Evolutionary conservation across 1,140 invertebrate species (phyloP), one percentile per base, ranked within the genome.

Genomic region (Drosophila willistoni): DNA sequence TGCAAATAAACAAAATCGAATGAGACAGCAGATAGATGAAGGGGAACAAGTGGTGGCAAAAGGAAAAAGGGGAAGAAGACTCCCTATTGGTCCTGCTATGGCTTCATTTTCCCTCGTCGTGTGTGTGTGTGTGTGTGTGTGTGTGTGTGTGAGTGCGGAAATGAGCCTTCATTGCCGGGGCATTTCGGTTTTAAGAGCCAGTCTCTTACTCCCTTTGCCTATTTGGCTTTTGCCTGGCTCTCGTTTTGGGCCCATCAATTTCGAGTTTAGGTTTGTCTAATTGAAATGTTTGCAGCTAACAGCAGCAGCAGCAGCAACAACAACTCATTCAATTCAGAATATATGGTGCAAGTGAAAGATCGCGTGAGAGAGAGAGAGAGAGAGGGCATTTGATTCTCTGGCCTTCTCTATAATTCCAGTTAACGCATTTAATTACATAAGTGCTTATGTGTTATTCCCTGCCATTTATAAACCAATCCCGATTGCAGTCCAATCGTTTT

Each of bases 1-100:
- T 96, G 91, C 57, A 86, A 90, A 90, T 90, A 85, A 85, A 90
- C 81, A 85, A 90, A 90, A 79, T 90, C 78, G 72, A 90, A 85
- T 85, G 75, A 90, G 84, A 51, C 14, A 25, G 14, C 25, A 54
- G 39, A 2, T 39, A 39, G 36, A 39, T 39, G 12, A 42, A 14
- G 34, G 7, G 39, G 12, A 4, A 10, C 1, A 9, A 10, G 19
- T 7, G 17, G n/a, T 6, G 6, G 14, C 34, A 13, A 12, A 7
- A 34, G 55, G 25, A 25, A 5, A 25, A 25, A 5, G 29, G 7
- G 29, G 5, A 29, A 29, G 29, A 29, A 29, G 29, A 29, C 5
- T 1, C 29, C 29, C 29, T 6, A 29, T 22, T 56, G 66, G 56
- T n/a, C 36, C 36, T 51, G 44, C 17, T 12, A 14, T 25, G 39